Evolutionary conservation across 2,888 invertebrate genomes (phyloP), one percentile per base, ranked within the genome.

Genomic region (Germaria angustata): DNA sequence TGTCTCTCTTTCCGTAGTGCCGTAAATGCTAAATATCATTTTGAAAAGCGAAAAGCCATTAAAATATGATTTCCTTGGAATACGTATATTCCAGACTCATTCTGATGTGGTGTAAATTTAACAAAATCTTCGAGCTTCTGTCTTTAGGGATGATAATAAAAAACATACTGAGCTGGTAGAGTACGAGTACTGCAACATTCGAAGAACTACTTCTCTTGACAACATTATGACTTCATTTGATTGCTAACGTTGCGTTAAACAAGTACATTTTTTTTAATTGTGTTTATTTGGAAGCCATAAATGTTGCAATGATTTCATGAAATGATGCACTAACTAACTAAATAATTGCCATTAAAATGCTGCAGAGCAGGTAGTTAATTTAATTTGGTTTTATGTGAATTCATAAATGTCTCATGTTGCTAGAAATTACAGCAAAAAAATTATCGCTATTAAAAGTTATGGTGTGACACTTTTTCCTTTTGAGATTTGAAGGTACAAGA

Each of bases 21-120:
- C 28, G 34, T 55, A 59, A 68, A 59, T 51, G 41, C 41, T 57
- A 44, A 65, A 66, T 46, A 34, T 28, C 55, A 66, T 34, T 57
- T 65, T 11, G 22, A 75, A 69, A 59, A 75, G 11, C 24, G 22
- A 75, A 69, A 59, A 75, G 11, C 24, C 69, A 75, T 82, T 65
- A 79, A 75, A 79, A 46, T 82, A 71, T 79, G 65, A 75, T 51
- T 73, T 78, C 75, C 57, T 13, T 36, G 69, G 69, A 69, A 75
- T 17, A 46, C 3, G 15, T 22, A 34, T 57, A 28, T 9, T 41
- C 9, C 11, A 5, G 28, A 17, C 41, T 53, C 20, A 22, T 51
- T 55, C 44, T 65, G 9, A 66, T 82, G 75, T 79, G 78, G 82
- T 79, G 82, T 82, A 82, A 82, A 75, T 82, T 82, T 71, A 46